Percentiles rank a stretch among this genome's conserved stretches.
These are phyloP conservation scores for Brachyptera putata DNA, from an alignment of 2,888 invertebrate genomes.

Conservation along the genomic window DNA sequence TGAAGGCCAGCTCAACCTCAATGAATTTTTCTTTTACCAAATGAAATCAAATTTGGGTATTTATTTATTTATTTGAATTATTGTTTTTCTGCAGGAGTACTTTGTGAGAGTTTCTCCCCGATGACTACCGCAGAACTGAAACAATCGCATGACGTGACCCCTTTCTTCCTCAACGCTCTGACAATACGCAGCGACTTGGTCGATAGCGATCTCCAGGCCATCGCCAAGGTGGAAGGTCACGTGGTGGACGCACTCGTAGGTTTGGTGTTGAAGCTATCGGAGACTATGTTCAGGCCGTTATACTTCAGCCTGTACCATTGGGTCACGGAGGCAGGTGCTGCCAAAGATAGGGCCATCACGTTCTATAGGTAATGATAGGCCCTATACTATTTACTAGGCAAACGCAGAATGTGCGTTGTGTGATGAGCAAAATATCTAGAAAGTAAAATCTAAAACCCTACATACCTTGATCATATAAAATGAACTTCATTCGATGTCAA, in stretches of 20 bases:
- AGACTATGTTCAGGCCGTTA: slow-evolving; percentile 82
- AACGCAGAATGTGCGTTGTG: too few species aligned
- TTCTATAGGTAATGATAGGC: slow-evolving; percentile 79
- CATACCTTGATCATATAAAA: too few species aligned
- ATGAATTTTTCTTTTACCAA: too few species aligned
- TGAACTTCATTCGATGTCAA: too few species aligned
- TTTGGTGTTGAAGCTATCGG: slow-evolving; percentile 82
- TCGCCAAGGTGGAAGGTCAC: slow-evolving; percentile 64
- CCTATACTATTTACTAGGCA: too few species aligned
- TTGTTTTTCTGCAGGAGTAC: neutral
- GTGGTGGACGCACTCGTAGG: slow-evolving; percentile 73
- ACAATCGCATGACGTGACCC: slow-evolving; percentile 61
- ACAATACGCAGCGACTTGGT: slow-evolving; percentile 47
- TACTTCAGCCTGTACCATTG: slow-evolving; percentile 85
- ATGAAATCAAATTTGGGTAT: too few species aligned
- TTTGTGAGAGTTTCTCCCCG: slow-evolving; percentile 48
- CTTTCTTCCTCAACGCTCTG: slow-evolving; percentile 66
- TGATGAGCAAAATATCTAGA: too few species aligned
- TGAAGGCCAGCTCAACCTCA: too few species aligned
- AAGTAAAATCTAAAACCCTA: too few species aligned
- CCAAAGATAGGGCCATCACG: slow-evolving; percentile 67
- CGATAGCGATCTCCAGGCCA: slow-evolving; percentile 43
- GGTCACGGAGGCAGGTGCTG: slow-evolving; percentile 58
- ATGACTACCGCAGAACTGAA: slow-evolving; percentile 61
- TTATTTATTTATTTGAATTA: too few species aligned